Evolutionary conservation across 2,888 invertebrate species (phyloP).

Genomic region (Isoperla grammatica): DNA sequence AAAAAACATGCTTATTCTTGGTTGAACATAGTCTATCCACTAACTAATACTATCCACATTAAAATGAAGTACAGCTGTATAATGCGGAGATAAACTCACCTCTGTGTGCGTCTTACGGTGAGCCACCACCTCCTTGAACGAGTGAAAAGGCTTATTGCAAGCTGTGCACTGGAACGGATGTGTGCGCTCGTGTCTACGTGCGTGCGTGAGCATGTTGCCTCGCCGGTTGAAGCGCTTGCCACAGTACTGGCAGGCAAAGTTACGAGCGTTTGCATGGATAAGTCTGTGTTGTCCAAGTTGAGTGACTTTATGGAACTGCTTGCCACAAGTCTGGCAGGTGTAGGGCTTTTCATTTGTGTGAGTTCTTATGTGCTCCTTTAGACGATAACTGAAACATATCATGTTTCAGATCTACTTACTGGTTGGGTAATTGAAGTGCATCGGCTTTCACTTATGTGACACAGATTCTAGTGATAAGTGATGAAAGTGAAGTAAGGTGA

Average conservation of each 20-base stretch:
- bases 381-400: not conserved
- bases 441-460: too few species aligned
- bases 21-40: too few species aligned
- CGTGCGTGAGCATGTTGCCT: slow-evolving; percentile 14
- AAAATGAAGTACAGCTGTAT: too few species aligned
- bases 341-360: slow-evolving; percentile 35
- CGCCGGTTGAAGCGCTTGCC: slow-evolving; percentile 25
- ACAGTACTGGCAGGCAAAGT: slow-evolving; percentile 27
- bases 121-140: slow-evolving; percentile 12
- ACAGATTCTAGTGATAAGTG: too few species aligned
- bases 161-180: slow-evolving; percentile 16
- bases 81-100: too few species aligned
- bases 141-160: slow-evolving; percentile 19
- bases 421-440: too few species aligned
- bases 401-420: too few species aligned
- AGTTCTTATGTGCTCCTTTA: slow-evolving; percentile 41
- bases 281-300: slow-evolving; percentile 24
- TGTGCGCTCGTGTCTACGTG: slow-evolving; percentile 17
- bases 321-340: slow-evolving; percentile 38
- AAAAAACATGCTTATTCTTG: too few species aligned
- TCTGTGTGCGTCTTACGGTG: slow-evolving; percentile 21
- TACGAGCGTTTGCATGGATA: slow-evolving; percentile 16
- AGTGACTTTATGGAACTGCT: slow-evolving; percentile 34
- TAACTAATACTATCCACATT: too few species aligned
- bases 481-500: too few species aligned